Evolutionary conservation across 2,888 invertebrate genomes (phyloP), one percentile per base, ranked within the genome.

Genomic region (Pecten maximus): DNA sequence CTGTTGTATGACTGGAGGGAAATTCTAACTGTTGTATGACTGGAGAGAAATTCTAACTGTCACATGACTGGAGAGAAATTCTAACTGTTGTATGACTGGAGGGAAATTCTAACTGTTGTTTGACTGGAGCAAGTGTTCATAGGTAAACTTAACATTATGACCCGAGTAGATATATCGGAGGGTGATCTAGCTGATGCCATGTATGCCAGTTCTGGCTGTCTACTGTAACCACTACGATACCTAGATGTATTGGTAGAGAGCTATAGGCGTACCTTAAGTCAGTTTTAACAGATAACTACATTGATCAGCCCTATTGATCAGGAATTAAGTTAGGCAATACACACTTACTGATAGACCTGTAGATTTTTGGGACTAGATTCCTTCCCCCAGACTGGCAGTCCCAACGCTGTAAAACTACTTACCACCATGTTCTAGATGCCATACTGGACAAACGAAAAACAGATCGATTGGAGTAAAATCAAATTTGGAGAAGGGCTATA

Each of bases 401-500:
- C 74, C 74, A 74, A 6, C 16, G 74, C 74, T 28, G 74, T 74
- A 35, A 74, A 74, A 74, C 35, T 28, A 74, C 74, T 74, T 35
- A 74, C 74, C 28, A 35, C 28, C 74, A 74, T 74, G 74, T 74
- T 74, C 35, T n/a, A 74, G 35, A 74, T 35, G 74, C 28, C 35
- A 15, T 74, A 28, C 74, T 35, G 35, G 74, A 74, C 74, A 28
- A 74, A 74, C 28, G 74, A 74, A 74, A 74, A 74, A 74, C 74
- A 28, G 74, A 74, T 74, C 74, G 74, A 74, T 74, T 15, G 74
- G 74, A 74, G 35, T 74, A 35, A 74, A 74, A 74, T 74, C 74
- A 74, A 74, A 74, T 74, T 74, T 74, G 28, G 74, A 28, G 28
- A 35, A 74, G 74, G 6, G 28, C 28, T 74, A 74, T 74, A 74